Percentiles rank a stretch among this genome's conserved stretches.
Conservation (phyloP, 2,797 vertebrate species). For the Crocidura indochinensis region DNA sequence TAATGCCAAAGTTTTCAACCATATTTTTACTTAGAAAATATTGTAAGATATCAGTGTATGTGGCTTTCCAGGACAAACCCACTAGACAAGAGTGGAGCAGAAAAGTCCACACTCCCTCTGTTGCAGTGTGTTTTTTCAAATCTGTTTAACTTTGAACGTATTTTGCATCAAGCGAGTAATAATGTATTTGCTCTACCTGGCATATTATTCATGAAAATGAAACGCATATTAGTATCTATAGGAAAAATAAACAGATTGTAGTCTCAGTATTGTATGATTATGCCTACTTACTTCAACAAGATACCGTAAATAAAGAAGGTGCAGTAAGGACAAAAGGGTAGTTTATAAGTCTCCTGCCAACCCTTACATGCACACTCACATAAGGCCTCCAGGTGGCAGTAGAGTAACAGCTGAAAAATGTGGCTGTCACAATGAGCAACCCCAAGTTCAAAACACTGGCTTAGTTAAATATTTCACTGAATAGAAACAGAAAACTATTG, state of each 20-base stretch:
- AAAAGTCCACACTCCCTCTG: not conserved
- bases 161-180: slow-evolving; percentile 3
- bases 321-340: not conserved
- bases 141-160: not conserved
- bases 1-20: not conserved
- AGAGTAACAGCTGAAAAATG: slow-evolving; percentile 17
- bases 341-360: too few species aligned
- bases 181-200: not conserved
- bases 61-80: not conserved
- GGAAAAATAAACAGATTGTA: not conserved
- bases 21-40: not conserved
- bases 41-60: not conserved
- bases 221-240: not conserved
- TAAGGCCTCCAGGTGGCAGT: slow-evolving; percentile 74
- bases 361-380: not conserved
- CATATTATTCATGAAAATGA: slow-evolving; percentile 4
- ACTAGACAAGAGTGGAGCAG: not conserved
- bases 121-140: not conserved
- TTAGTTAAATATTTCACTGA: too few species aligned
- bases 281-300: not conserved
- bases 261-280: not conserved
- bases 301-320: not conserved
- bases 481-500: too few species aligned
- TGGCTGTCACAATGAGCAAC: rapidly evolving
- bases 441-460: not conserved